Evolutionary conservation across 2,888 invertebrate genomes (phyloP), one percentile per base, ranked within the genome.

Genomic region (Alsophila aescularia): DNA sequence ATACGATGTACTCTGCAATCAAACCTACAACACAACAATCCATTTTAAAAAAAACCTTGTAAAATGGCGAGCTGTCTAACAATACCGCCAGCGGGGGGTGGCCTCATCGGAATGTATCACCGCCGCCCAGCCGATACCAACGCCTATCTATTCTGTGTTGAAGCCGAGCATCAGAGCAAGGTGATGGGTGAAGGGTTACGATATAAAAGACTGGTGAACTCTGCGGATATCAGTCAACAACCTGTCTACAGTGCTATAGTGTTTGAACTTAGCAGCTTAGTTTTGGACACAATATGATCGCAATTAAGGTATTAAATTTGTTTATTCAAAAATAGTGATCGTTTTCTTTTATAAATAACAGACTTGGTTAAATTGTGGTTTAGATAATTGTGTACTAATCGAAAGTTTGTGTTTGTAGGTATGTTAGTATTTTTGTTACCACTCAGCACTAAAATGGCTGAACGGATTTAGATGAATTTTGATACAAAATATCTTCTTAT

Each of bases 41-140:
- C n/a, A n/a, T n/a, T n/a, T n/a, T n/a, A 47, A 36, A 24, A 21
- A 50, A 29, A 53, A 47, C 47, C 47, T 53, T 53, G 53, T 37
- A 48, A 15, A 48, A 56, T 49, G 59, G 43, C 60, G 62, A 63
- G 66, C 40, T 16, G 35, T 70, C 67, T 57, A 76, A 77, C 74
- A 71, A 72, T 69, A 60, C 61, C 55, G 55, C 55, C 76, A 67
- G 69, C 76, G 72, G 79, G 79, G 74, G 80, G 77, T 45, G 73
- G 75, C 72, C 72, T 66, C 75, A 63, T 53, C 58, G 78, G 80
- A 62, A 64, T 59, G 56, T 43, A 40, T 53, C 53, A 44, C 58
- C 50, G 62, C 69, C 51, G 49, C 53, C 32, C 62, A 62, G 32
- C 8, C 35, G 18, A 34, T 15, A 54, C 37, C 18, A 16, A 54